A percentile compares a stretch with the other conserved stretches of the same genome.
phyloP scores from a whole-genome alignment of 2,113 vertebrate species.

The Petromus typicus region DNA sequence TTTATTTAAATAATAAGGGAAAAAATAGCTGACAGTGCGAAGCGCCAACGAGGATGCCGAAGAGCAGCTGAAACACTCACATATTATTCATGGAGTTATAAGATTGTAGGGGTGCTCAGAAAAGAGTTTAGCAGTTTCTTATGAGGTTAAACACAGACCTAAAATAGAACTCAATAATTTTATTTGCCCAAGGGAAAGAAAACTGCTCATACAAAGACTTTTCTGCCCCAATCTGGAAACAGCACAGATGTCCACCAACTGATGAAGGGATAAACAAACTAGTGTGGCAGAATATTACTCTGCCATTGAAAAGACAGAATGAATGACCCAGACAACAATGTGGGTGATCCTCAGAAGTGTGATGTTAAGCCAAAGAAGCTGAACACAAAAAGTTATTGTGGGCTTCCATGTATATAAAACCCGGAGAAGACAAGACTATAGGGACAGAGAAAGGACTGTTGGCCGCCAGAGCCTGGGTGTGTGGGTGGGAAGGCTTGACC shows the following conservation, averaged over 20 bases:
- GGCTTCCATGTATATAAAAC: neutral
- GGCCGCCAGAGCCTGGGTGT: neutral
- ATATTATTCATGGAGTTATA: neutral
- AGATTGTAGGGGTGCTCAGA: neutral
- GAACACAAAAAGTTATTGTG: neutral
- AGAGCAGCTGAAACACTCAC: neutral
- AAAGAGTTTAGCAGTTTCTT: conserved; percentile 19
- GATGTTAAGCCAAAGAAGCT: neutral
- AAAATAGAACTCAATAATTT: neutral
- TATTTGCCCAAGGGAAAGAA: neutral
- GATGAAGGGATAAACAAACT: neutral
- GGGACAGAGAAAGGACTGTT: neutral
- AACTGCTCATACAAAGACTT: neutral
- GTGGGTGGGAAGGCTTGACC: neutral
- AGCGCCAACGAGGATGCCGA: neutral
- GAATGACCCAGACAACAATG: neutral
- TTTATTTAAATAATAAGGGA: neutral
- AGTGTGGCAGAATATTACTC: neutral
- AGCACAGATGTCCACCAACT: neutral
- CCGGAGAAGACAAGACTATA: neutral
- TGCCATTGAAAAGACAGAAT: neutral
- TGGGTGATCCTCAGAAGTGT: neutral
- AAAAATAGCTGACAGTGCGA: neutral
- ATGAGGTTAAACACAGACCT: neutral
- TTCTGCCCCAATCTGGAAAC: neutral